Conservation (phyloP, 2,797 vertebrate species). For the Zalophus californianus region DNA sequence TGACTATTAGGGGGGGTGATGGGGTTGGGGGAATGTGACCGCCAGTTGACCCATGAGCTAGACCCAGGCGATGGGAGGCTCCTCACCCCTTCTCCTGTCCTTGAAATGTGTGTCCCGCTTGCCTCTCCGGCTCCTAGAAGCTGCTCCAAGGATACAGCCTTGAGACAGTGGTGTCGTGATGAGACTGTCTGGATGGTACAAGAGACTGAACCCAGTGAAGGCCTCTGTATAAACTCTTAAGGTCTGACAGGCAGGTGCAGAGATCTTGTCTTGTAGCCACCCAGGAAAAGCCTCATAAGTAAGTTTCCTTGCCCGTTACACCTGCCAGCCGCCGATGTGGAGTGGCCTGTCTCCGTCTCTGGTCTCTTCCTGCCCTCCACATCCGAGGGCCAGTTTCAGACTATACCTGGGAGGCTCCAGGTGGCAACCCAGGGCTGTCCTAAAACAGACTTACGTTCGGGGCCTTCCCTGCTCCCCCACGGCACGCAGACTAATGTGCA, state of each 20-base stretch:
- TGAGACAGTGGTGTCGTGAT: too few relatives aligned
- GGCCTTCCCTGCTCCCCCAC: not conserved
- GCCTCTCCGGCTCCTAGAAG: not conserved
- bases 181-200: not conserved
- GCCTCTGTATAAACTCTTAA: not conserved
- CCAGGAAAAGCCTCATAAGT: not conserved
- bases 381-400: not conserved
- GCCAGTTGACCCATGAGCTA: not conserved
- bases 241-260: not conserved
- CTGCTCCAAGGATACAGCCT: not conserved
- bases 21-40: not conserved
- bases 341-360: not conserved
- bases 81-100: not conserved
- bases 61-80: not conserved
- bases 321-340: not conserved
- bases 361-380: not conserved
- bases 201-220: not conserved
- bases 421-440: not conserved
- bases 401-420: not conserved
- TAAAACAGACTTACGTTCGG: not conserved
- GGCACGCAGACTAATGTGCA: not conserved
- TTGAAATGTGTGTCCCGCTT: not conserved
- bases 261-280: not conserved
- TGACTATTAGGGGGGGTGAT: not conserved
- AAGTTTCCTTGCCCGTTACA: not conserved